Evolutionary conservation across 2,113 vertebrate genomes (phyloP), one percentile per base, ranked within the genome.

Genomic region (Mormyrus iriodes): DNA sequence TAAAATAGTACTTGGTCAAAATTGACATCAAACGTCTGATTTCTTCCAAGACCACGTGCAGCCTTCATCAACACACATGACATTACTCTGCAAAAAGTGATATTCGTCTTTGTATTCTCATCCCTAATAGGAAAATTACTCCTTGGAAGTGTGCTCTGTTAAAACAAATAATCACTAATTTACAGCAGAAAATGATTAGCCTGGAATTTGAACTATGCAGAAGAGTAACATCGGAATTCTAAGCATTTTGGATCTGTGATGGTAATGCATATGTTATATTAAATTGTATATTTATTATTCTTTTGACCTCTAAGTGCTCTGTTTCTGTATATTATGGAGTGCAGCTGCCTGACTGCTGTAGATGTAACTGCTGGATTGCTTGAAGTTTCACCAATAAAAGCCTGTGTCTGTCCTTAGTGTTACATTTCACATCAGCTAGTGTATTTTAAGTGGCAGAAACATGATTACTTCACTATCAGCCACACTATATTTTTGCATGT

Each of bases 281-380:
- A 86, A 52, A 86, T 53, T 52, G 49, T 35, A 35, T 86, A 53
- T 86, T 86, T 35, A 31, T 35, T 35, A 53, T 53, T 27, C 27
- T 86, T 86, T 84, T 86, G 44, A 49, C 83, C 44, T 48, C n/a
- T 49, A 85, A 85, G 83, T 85, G 44, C 83, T 49, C 83, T 53
- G 15, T 27, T 86, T 55, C 27, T 53, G 48, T 51, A 39, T 53
- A 35, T 86, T 86, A 53, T 53, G 52, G 85, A 19, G 48, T 35
- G 55, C 24, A n/a, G n/a, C 35, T 31, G 85, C 51, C 49, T 53
- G 49, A 86, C 49, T 55, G 51, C 85, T 86, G 49, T 55, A 53
- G 85, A 84, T 84, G n/a, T 84, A 84, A 48, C 48, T 39, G 35
- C 73, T 42, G 73, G 35, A 79, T 79, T 35, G 73, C 73, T 44